A percentile compares a stretch with the other conserved stretches of the same genome.
These are phyloP conservation scores for Tiphia femorata DNA, from an alignment of 2,888 invertebrate species.

Conservation along the genomic window DNA sequence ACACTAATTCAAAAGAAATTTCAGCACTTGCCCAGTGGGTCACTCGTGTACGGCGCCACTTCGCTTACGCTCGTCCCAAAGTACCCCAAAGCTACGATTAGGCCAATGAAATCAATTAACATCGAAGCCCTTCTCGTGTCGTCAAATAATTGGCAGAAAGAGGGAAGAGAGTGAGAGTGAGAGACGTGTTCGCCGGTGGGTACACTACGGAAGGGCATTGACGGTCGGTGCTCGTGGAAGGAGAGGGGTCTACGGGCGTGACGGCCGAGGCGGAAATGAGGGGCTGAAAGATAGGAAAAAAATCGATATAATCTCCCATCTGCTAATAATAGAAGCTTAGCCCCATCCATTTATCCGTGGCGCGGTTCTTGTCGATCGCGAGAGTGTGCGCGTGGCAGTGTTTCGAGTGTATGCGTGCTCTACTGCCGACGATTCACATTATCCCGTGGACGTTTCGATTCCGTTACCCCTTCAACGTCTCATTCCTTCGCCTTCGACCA, in stretches of 20 bases:
- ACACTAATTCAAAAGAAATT: too few relatives aligned
- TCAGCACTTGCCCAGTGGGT: too few relatives aligned
- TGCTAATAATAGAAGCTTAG: slow-evolving; percentile 66
- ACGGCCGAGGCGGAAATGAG: slow-evolving; percentile 21
- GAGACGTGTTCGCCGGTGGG: slow-evolving; percentile 63
- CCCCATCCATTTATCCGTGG: slow-evolving; percentile 55
- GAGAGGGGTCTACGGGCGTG: slow-evolving; percentile 27
- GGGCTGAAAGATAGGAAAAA: slow-evolving; percentile 40
- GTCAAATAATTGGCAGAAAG: slow-evolving; percentile 63
- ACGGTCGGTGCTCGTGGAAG: slow-evolving; percentile 31
- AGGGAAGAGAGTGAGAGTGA: too few relatives aligned
- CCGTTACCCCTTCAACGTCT: too few relatives aligned
- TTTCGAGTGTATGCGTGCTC: background rate
- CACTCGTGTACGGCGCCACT: background rate
- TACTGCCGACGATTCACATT: background rate
- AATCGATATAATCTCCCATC: slow-evolving; percentile 67
- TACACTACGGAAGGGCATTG: slow-evolving; percentile 53
- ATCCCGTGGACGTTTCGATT: background rate
- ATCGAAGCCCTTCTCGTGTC: slow-evolving; percentile 52
- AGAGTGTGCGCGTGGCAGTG: slow-evolving; percentile 11
- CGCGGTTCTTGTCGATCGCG: slow-evolving; percentile 27
- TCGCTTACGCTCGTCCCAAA: too few relatives aligned
- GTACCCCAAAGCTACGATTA: background rate
- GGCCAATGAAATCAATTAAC: slow-evolving; percentile 62
- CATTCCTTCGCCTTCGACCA: too few relatives aligned